A percentile compares a stretch with the other conserved stretches of the same genome.
Evolutionary conservation across 1,140 invertebrate species (phyloP).

Genomic region (Drosophila lacertosa): DNA sequence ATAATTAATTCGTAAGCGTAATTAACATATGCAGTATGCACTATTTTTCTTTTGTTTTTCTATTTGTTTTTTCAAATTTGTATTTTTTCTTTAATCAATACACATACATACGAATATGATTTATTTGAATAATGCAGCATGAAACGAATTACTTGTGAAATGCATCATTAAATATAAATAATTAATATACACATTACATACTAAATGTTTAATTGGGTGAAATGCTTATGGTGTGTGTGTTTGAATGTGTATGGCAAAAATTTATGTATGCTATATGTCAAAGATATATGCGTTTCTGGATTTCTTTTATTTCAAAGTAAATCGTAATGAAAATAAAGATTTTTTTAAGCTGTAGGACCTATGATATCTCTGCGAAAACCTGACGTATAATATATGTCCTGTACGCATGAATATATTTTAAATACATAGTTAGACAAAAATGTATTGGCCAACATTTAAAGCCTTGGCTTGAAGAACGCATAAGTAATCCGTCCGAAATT

Average conservation of each 20-base stretch:
- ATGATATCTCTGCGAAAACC: too few relatives aligned
- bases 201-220: slow-evolving; percentile 33
- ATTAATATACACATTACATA: slow-evolving; percentile 45
- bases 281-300: not conserved
- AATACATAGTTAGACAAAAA: too few relatives aligned
- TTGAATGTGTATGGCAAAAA: slow-evolving; percentile 23
- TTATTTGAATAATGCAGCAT: slow-evolving; percentile 19
- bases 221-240: slow-evolving; percentile 21
- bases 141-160: slow-evolving; percentile 40
- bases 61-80: not conserved
- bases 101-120: slow-evolving; percentile 24
- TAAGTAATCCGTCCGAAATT: not conserved
- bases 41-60: slow-evolving; percentile 11
- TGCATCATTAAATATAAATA: slow-evolving; percentile 46
- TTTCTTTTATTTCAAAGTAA: not conserved
- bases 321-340: too few relatives aligned
- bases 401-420: too few relatives aligned
- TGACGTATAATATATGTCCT: too few relatives aligned
- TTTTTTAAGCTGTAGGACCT: too few relatives aligned
- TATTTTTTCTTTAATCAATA: slow-evolving; percentile 1
- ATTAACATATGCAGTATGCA: slow-evolving; percentile 45
- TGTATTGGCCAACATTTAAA: too few relatives aligned
- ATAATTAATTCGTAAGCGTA: slow-evolving; percentile 44
- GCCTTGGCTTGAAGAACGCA: too few relatives aligned
- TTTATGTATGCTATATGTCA: not conserved